Evolutionary conservation across 2,888 invertebrate genomes (phyloP).

Genomic region (Sclerodermus sp.): DNA sequence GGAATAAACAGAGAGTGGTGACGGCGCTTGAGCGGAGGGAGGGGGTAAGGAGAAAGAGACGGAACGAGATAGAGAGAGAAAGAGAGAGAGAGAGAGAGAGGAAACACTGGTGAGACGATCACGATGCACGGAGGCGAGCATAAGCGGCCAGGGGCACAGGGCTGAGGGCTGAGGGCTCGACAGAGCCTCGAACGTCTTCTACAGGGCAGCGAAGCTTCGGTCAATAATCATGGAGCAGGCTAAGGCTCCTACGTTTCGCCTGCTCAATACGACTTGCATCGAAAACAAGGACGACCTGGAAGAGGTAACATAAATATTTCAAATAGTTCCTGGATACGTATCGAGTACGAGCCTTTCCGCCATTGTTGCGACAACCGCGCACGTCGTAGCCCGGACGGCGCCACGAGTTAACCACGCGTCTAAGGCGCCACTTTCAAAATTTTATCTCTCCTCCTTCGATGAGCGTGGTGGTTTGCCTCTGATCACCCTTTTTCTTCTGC

Average conservation of each 20-base stretch:
- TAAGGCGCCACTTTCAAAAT: constrained; percentile 40
- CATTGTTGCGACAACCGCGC: constrained; percentile 62
- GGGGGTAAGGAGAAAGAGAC: constrained; percentile 33
- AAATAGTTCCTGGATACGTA: constrained; percentile 51
- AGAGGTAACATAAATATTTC: constrained; percentile 70
- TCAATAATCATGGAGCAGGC: constrained; percentile 55
- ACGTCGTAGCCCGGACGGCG: constrained; percentile 57
- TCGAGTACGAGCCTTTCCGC: constrained; percentile 49
- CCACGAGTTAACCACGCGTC: constrained; percentile 30
- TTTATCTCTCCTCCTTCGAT: background rate
- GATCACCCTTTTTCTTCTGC: background rate
- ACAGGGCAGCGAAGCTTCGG: constrained; percentile 32
- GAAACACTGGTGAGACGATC: constrained; percentile 37
- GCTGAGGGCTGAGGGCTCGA: constrained; percentile 52
- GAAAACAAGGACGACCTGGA: constrained; percentile 89
- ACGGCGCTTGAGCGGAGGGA: constrained; percentile 32
- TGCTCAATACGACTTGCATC: constrained; percentile 80
- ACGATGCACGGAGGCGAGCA: constrained; percentile 51
- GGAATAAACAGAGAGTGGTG: constrained; percentile 50
- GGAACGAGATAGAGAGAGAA: constrained; percentile 30
- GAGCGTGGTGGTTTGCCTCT: constrained; percentile 2
- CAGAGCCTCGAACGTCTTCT: constrained; percentile 43
- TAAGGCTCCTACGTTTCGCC: constrained; percentile 64
- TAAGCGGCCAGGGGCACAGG: constrained; percentile 54
- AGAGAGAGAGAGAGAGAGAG: constrained; percentile 12